Percentiles rank a stretch among this genome's conserved stretches.
phyloP scores from a whole-genome alignment of 2,113 vertebrate genomes.

The Podarcis cretensis region DNA sequence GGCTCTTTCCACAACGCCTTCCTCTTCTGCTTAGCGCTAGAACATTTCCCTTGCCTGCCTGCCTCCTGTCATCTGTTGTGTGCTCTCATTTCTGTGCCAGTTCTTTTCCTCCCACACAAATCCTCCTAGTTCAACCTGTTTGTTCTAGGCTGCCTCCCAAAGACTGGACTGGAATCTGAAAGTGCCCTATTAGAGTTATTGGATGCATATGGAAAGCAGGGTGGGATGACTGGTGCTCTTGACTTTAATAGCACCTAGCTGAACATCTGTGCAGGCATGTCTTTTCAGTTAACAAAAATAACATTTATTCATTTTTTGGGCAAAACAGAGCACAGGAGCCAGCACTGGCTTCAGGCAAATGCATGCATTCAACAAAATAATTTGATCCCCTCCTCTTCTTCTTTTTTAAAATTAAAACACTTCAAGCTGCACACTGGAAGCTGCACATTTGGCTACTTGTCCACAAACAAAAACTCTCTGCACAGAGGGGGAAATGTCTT shows the following conservation, averaged over 20 bases:
- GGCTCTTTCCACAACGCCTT: background rate
- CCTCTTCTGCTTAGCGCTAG: background rate
- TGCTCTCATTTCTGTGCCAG: background rate
- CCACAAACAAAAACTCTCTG: background rate
- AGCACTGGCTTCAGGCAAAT: background rate
- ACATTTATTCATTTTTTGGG: background rate
- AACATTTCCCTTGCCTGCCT: background rate
- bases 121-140: slow-evolving; percentile 3
- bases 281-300: background rate
- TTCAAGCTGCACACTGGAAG: background rate
- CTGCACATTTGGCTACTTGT: background rate
- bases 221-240: too few species aligned
- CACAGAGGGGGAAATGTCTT: background rate
- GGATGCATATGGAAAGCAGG: background rate
- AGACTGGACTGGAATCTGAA: background rate
- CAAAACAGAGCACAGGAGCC: background rate
- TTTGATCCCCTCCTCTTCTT: too few species aligned
- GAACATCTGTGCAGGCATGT: background rate
- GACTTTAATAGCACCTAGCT: background rate
- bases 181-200: background rate
- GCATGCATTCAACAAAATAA: background rate
- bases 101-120: slow-evolving; percentile 10
- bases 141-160: slow-evolving; percentile 31
- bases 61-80: background rate
- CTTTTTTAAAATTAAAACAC: background rate